These are phyloP conservation scores for Silurus glanis DNA, from an alignment of 2,113 vertebrate species.

Conservation along the genomic window DNA sequence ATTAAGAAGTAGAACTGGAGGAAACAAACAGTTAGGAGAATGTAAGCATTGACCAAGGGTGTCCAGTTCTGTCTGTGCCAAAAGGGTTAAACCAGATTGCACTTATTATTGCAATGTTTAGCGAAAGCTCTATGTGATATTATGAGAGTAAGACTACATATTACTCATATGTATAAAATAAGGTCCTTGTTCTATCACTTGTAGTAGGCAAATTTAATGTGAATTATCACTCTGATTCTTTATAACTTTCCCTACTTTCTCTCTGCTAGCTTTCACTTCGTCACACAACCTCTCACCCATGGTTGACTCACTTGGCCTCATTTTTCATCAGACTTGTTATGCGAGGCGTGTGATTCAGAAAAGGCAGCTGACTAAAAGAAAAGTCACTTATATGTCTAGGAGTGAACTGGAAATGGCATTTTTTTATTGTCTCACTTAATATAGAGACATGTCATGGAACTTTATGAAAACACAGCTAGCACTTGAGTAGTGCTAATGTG, in stretches of 20 bases:
- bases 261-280: background rate
- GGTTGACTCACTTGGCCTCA: conserved; percentile 57
- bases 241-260: conserved; percentile 13
- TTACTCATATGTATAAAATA: conserved; percentile 8
- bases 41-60: background rate
- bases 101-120: conserved; percentile 4
- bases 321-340: conserved; percentile 60
- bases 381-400: conserved; percentile 35
- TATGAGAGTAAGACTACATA: background rate
- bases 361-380: conserved; percentile 56
- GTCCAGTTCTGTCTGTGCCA: conserved; percentile 14
- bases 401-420: conserved; percentile 43
- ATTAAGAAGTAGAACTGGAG: background rate
- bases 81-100: conserved; percentile 22
- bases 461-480: background rate
- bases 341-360: conserved; percentile 60
- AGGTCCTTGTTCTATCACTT: background rate
- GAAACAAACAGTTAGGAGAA: background rate
- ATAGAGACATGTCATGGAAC: conserved; percentile 10
- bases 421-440: conserved; percentile 37
- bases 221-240: background rate
- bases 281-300: conserved; percentile 14
- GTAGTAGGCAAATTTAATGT: background rate
- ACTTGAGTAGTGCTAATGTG: background rate
- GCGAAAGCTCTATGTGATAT: conserved; percentile 8